Evolutionary conservation across 2,113 vertebrate genomes (phyloP).

Genomic region (Etia nguti): DNA sequence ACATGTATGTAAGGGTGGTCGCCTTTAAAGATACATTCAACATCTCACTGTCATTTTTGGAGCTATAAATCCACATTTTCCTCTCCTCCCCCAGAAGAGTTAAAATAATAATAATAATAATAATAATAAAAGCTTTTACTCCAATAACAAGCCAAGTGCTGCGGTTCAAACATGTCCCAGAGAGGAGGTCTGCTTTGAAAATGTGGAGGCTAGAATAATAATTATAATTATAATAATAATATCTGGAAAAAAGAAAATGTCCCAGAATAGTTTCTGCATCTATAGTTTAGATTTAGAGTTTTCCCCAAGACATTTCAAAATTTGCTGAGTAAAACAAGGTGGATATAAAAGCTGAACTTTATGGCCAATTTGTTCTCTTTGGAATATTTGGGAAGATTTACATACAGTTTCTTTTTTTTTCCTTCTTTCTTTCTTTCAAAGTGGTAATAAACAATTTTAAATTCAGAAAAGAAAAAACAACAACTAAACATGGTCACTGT

Average conservation of each 20-base stretch:
- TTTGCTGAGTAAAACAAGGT: constrained; percentile 37
- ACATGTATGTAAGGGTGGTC: constrained; percentile 72
- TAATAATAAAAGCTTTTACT: constrained; percentile 53
- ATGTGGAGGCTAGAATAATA: constrained; percentile 19
- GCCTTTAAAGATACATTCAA: constrained; percentile 77
- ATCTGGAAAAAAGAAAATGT: constrained; percentile 8
- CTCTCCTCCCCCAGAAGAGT: constrained; percentile 27
- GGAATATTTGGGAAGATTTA: constrained; percentile 75
- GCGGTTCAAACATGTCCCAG: constrained; percentile 64
- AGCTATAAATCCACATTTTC: constrained; percentile 41
- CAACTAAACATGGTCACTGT: constrained; percentile 85
- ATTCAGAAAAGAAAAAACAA: constrained; percentile 70
- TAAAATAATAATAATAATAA: constrained; percentile 20
- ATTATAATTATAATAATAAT: neutral
- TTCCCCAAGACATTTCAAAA: constrained; percentile 9
- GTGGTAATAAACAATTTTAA: constrained; percentile 79
- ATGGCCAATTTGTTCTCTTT: constrained; percentile 73
- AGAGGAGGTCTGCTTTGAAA: constrained; percentile 39
- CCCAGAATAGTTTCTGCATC: constrained; percentile 40
- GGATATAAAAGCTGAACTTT: constrained; percentile 58
- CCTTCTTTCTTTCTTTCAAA: constrained; percentile 47
- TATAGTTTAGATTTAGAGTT: constrained; percentile 17
- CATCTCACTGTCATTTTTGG: constrained; percentile 71
- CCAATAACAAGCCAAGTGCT: constrained; percentile 71
- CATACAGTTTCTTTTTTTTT: constrained; percentile 52